Evolutionary conservation across 2,888 invertebrate genomes (phyloP).

Genomic region (Embidobia sp.): DNA sequence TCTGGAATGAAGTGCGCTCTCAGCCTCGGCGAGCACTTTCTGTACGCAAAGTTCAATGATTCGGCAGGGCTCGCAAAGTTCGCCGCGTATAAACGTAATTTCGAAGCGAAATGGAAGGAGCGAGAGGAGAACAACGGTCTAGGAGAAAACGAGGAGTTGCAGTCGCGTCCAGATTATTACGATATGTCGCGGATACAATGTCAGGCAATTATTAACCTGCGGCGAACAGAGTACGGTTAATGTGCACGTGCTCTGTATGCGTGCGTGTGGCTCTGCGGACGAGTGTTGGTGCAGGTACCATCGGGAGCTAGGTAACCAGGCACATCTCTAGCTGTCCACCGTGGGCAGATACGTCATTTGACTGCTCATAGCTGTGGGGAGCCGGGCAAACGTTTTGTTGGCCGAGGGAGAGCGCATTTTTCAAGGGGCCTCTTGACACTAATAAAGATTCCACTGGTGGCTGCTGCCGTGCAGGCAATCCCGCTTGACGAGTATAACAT

Average conservation of each 20-base stretch:
- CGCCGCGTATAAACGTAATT: constrained; percentile 41
- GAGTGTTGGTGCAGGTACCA: constrained; percentile 6
- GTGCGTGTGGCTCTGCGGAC: not conserved
- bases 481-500: constrained; percentile 69
- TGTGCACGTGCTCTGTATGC: not conserved
- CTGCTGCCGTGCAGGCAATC: constrained; percentile 64
- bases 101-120: constrained; percentile 38
- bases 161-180: constrained; percentile 67
- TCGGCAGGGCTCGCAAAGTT: constrained; percentile 40
- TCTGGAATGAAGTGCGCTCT: constrained; percentile 41
- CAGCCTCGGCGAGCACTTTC: constrained; percentile 24
- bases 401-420: constrained; percentile 69
- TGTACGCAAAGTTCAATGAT: constrained; percentile 58
- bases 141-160: constrained; percentile 48
- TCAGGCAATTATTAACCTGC: constrained; percentile 76
- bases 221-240: constrained; percentile 59
- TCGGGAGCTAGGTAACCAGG: constrained; percentile 65
- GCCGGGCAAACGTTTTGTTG: constrained; percentile 57
- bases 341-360: constrained; percentile 69
- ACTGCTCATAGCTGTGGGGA: constrained; percentile 64
- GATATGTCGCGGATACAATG: constrained; percentile 75
- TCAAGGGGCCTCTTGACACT: constrained; percentile 73
- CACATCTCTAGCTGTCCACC: constrained; percentile 65
- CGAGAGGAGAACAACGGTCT: constrained; percentile 39
- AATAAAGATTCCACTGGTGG: constrained; percentile 73